Evolutionary conservation across 2,797 vertebrate genomes (phyloP), one percentile per base, ranked within the genome.

Genomic region (Acanthis flammea): DNA sequence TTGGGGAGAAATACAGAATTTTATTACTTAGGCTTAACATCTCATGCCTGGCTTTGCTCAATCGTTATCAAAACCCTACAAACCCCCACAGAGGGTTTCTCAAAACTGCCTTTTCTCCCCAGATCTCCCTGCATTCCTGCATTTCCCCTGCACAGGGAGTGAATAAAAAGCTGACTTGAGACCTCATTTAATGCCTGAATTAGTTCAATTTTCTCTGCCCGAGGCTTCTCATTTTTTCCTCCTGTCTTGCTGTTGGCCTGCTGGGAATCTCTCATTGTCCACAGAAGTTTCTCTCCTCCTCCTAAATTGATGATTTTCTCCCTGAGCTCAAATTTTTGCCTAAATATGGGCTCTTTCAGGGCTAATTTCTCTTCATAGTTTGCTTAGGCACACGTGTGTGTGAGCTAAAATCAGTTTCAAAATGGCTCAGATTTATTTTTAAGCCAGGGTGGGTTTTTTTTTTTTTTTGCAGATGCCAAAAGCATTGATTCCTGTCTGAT

Each of bases 181-280:
- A 91, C 72, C 65, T 92, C 6, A 2, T 91, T 95, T 91, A 84
- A 89, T 92, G 85, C 90, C 91, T 70, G 75, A 90, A 92, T 92
- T 88, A 65, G 66, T 90, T 65, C 24, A 0, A 57, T 95, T 93
- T 94, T 83, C 90, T 84, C 73, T 88, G 94, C 96, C 93, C 0
- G 9, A 92, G 82, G 88, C 86, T 92, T 58, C 76, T 81, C 66
- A 45, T 84, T 86, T 70, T 88, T 80, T 68, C 53, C 79, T 55
- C 41, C 79, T 42, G 7, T 5, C 2, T 58, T 77, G 90, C 86
- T 78, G 19, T 41, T 39, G 13, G 18, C 78, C 94, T 91, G 28
- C 82, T 93, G 90, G 86, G 93, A 86, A 67, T 55, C 73, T 68
- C 65, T 57, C 65, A 30, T 72, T 60, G 62, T 70, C 76, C 18